phyloP scores from a whole-genome alignment of 2,888 invertebrate genomes.

The Mesoligia furuncula region DNA sequence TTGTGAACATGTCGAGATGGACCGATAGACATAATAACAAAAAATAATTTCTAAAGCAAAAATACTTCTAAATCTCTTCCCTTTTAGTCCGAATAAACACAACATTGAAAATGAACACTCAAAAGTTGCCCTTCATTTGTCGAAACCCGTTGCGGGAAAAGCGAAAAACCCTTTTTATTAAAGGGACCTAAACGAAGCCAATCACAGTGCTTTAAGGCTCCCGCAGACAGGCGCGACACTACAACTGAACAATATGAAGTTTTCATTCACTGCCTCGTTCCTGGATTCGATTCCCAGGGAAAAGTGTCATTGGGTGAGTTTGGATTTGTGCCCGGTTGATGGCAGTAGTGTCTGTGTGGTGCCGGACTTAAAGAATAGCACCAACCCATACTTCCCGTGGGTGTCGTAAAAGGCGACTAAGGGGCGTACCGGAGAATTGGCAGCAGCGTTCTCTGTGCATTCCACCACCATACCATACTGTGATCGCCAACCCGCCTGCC shows the following conservation, averaged over 20 bases:
- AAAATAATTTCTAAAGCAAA: no score
- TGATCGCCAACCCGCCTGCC: no score
- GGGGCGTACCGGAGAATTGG: no score
- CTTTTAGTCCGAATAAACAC: slow-evolving; percentile 24
- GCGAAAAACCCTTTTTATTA: slow-evolving; percentile 55
- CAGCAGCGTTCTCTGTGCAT: no score
- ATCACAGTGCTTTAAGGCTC: slow-evolving; percentile 43
- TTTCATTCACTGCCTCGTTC: not conserved
- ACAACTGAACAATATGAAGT: not conserved
- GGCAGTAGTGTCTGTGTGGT: no score
- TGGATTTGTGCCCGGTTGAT: not conserved
- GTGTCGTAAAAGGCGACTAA: no score
- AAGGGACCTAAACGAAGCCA: slow-evolving; percentile 57
- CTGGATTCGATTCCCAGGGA: not conserved
- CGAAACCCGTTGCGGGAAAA: slow-evolving; percentile 37
- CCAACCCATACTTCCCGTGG: no score
- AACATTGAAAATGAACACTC: slow-evolving; percentile 33
- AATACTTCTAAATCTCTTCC: no score
- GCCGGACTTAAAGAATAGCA: no score
- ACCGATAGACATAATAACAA: no score
- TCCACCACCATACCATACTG: no score
- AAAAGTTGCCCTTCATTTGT: slow-evolving; percentile 40
- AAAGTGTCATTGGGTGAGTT: not conserved
- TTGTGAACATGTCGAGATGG: not conserved
- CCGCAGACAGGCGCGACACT: not conserved